Evolutionary conservation across 1,140 invertebrate genomes (phyloP).

Genomic region (Pomacea maculata): DNA sequence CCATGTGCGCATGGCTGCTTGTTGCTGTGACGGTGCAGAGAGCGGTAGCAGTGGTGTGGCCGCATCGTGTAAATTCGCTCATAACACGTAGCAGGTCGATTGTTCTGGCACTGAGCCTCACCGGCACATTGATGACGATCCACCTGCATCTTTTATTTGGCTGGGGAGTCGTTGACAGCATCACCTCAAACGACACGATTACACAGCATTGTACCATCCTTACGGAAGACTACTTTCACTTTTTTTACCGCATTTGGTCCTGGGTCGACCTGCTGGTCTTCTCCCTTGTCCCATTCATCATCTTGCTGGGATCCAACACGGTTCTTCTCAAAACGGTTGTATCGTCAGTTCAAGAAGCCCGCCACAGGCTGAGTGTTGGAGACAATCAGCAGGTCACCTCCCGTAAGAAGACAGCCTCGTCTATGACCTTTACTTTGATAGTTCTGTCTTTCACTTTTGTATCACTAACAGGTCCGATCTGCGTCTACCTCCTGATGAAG

Average conservation of each 20-base stretch:
- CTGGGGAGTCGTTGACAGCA: neutral
- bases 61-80: conserved; percentile 33
- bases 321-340: conserved; percentile 26
- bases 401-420: conserved; percentile 7
- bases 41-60: conserved; percentile 39
- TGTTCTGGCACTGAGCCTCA: neutral
- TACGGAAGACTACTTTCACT: neutral
- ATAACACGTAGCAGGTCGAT: conserved; percentile 27
- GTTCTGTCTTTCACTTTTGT: conserved; percentile 21
- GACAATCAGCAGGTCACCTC: neutral
- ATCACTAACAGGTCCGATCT: conserved; percentile 25
- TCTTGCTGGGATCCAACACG: conserved; percentile 20
- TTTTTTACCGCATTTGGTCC: conserved; percentile 22
- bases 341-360: neutral
- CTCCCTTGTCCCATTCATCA: conserved; percentile 26
- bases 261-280: conserved; percentile 24
- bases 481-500: conserved; percentile 33
- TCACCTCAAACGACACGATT: neutral
- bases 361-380: neutral
- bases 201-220: neutral
- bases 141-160: conserved; percentile 12
- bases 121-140: neutral
- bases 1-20: conserved; percentile 43
- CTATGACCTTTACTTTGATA: conserved; percentile 30
- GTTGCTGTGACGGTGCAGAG: conserved; percentile 45